phyloP scores from a whole-genome alignment of 1,140 invertebrate species.

The Belonocnema kinseyi region DNA sequence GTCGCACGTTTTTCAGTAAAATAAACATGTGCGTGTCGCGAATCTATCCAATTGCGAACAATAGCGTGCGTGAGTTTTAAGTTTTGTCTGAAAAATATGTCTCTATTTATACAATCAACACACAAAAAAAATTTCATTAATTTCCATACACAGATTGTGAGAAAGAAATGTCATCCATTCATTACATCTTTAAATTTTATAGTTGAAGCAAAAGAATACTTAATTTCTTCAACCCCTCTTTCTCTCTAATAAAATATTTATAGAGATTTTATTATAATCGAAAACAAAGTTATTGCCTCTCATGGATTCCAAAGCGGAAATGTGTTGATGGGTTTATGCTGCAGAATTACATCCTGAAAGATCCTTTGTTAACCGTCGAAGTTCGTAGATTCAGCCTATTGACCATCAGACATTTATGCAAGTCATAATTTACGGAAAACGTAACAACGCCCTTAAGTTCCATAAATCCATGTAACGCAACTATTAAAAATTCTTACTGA shows the following conservation, averaged over 20 bases:
- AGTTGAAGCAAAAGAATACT: too few relatives aligned
- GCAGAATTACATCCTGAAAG: background rate
- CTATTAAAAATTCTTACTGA: conserved; percentile 6
- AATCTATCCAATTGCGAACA: background rate
- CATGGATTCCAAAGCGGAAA: background rate
- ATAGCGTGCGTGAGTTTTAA: background rate
- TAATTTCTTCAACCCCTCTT: too few relatives aligned
- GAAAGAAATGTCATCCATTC: too few relatives aligned
- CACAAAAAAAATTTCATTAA: too few relatives aligned
- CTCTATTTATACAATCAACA: too few relatives aligned
- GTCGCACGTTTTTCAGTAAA: conserved; percentile 13
- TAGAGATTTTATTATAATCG: too few relatives aligned
- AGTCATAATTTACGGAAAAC: conserved; percentile 24
- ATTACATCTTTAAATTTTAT: too few relatives aligned
- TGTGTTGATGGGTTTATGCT: background rate
- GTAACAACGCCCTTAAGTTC: conserved; percentile 21
- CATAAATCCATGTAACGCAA: conserved; percentile 8
- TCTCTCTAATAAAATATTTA: too few relatives aligned
- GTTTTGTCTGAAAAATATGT: background rate
- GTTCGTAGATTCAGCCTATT: background rate
- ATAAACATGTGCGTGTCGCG: background rate
- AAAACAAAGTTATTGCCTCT: too few relatives aligned
- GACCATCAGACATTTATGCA: conserved; percentile 25
- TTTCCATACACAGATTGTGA: too few relatives aligned
- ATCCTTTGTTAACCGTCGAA: conserved; percentile 14